phyloP scores from a whole-genome alignment of 2,888 invertebrate genomes.

The Strigamia crassipes region DNA sequence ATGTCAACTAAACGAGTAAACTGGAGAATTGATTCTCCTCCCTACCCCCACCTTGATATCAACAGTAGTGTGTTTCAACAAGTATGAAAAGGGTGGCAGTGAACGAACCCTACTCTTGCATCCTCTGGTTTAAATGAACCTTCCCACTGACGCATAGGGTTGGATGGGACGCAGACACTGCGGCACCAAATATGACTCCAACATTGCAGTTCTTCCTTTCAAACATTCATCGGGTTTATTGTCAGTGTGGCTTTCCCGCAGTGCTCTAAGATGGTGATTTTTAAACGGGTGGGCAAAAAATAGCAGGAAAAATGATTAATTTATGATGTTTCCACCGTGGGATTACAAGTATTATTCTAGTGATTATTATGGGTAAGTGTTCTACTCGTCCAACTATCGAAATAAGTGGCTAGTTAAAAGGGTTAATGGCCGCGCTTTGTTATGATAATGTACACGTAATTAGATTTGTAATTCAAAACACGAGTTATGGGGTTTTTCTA shows the following conservation, averaged over 20 bases:
- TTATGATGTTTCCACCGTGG: slow-evolving; percentile 23
- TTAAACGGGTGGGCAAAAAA: background rate
- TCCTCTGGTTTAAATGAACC: slow-evolving; percentile 36
- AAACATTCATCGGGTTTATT: slow-evolving; percentile 10
- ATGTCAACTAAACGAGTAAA: background rate
- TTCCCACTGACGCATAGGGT: slow-evolving; percentile 39
- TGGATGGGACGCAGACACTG: slow-evolving; percentile 35
- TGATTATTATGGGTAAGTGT: slow-evolving; percentile 38
- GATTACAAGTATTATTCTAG: slow-evolving; percentile 32
- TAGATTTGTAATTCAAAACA: too few species aligned
- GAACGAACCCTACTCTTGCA: slow-evolving; percentile 24
- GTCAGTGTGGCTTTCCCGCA: slow-evolving; percentile 11
- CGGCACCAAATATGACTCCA: slow-evolving; percentile 40
- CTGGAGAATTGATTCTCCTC: background rate
- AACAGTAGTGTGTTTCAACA: slow-evolving; percentile 33
- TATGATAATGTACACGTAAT: too few species aligned
- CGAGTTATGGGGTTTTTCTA: too few species aligned
- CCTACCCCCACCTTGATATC: background rate
- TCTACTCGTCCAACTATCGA: background rate
- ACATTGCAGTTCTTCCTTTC: slow-evolving; percentile 37
- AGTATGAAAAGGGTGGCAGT: slow-evolving; percentile 4
- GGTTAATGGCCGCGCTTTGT: too few species aligned
- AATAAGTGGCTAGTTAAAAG: background rate
- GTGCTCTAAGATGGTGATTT: background rate
- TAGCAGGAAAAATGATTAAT: background rate